A percentile compares a stretch with the other conserved stretches of the same genome.
phyloP scores from a whole-genome alignment of 1,140 invertebrate genomes.

The Bombus difficillimus region DNA sequence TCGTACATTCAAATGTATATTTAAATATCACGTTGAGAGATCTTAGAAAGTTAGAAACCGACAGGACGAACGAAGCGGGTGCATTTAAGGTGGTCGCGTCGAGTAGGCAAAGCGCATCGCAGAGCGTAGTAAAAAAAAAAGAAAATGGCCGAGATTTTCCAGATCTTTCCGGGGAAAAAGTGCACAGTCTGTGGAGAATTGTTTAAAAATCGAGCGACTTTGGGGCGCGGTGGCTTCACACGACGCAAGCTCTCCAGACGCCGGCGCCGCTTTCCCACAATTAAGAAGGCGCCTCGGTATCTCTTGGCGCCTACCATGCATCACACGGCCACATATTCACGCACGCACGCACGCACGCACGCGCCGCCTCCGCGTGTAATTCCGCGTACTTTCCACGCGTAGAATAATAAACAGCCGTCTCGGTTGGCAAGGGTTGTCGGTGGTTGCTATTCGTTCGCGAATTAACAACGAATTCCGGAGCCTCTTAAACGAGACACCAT shows the following conservation, averaged over 20 bases:
- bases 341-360: constrained; percentile 45
- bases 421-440: background rate
- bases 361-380: constrained; percentile 51
- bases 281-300: constrained; percentile 79
- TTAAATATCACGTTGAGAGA: background rate
- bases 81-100: background rate
- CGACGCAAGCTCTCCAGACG: constrained; percentile 63
- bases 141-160: background rate
- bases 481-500: background rate
- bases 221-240: constrained; percentile 55
- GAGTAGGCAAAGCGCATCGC: no score
- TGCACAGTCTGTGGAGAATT: background rate
- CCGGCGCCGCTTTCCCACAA: constrained; percentile 79
- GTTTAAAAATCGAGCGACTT: constrained; percentile 48
- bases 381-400: constrained; percentile 4
- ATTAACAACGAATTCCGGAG: background rate
- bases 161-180: background rate
- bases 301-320: constrained; percentile 77
- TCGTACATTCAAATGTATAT: background rate
- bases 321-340: constrained; percentile 45
- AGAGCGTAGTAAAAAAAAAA: no score
- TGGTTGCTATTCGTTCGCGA: background rate
- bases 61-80: no score
- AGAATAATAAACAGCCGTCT: constrained; percentile 42
- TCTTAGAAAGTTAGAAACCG: background rate